A percentile compares a stretch with the other conserved stretches of the same genome.
phyloP scores from a whole-genome alignment of 2,888 invertebrate genomes.

The Tiliacea citrago region DNA sequence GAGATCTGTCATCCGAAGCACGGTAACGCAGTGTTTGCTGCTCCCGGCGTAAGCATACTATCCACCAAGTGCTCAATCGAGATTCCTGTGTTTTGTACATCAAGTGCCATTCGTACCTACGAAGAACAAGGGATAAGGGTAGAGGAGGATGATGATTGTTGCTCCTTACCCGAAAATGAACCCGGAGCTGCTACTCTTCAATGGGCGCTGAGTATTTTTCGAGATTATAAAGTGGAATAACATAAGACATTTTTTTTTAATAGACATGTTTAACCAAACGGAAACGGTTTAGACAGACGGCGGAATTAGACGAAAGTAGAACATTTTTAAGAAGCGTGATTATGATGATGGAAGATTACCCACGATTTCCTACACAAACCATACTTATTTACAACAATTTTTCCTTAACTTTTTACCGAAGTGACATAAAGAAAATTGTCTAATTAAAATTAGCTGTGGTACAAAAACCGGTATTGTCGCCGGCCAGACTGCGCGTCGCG shows the following conservation, averaged over 20 bases:
- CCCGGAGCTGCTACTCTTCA: not conserved
- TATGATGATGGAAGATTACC: conserved; percentile 28
- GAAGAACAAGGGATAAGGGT: not conserved
- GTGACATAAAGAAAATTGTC: conserved; percentile 9
- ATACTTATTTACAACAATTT: conserved; percentile 5
- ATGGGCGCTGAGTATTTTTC: not conserved
- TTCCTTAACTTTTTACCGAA: conserved; percentile 8
- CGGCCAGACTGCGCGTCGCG: conserved; percentile 61
- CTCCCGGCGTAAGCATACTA: no score
- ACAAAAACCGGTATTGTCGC: conserved; percentile 42
- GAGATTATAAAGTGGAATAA: not conserved
- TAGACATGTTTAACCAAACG: not conserved
- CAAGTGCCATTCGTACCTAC: not conserved
- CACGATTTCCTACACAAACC: not conserved
- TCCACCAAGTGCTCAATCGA: no score
- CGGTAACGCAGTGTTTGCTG: no score
- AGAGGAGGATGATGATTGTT: not conserved
- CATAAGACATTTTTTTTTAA: conserved; percentile 5
- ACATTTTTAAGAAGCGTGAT: conserved; percentile 14
- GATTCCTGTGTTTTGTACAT: no score
- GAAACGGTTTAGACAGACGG: not conserved
- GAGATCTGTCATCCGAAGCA: no score
- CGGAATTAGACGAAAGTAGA: conserved; percentile 21
- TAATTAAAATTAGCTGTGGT: conserved; percentile 29
- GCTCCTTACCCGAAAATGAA: not conserved